phyloP scores from a whole-genome alignment of 2,113 vertebrate species.

The Rana temporaria region DNA sequence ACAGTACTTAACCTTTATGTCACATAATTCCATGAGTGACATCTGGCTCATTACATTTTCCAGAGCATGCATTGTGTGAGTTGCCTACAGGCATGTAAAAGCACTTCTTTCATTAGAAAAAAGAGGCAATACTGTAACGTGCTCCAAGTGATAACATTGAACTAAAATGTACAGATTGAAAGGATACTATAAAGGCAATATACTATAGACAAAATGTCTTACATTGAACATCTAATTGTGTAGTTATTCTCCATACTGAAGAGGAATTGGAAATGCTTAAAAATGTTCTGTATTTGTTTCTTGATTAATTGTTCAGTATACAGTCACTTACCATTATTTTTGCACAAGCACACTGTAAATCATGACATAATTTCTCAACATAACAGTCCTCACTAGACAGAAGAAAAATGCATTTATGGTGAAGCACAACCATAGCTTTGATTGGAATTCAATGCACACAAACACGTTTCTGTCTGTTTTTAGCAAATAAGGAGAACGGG shows the following conservation, averaged over 20 bases:
- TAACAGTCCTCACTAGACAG: conserved; percentile 8
- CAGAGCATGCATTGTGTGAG: too few relatives aligned
- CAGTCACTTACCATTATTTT: neutral
- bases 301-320: neutral
- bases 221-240: neutral
- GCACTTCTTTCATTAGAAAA: too few relatives aligned
- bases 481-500: too few relatives aligned
- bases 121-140: too few relatives aligned
- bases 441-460: neutral
- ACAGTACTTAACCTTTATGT: too few relatives aligned
- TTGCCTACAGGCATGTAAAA: too few relatives aligned
- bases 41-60: too few relatives aligned
- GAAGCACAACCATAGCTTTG: neutral
- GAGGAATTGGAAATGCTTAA: neutral
- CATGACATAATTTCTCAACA: conserved; percentile 13
- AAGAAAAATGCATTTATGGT: neutral
- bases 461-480: conserved; percentile 51
- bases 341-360: conserved; percentile 9
- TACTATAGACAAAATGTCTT: neutral
- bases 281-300: neutral
- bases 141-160: too few relatives aligned
- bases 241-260: neutral
- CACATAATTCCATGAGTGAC: too few relatives aligned
- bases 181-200: neutral
- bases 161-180: too few relatives aligned